Conservation (phyloP, 2,797 vertebrate species). For the Podarcis lilfordi region DNA sequence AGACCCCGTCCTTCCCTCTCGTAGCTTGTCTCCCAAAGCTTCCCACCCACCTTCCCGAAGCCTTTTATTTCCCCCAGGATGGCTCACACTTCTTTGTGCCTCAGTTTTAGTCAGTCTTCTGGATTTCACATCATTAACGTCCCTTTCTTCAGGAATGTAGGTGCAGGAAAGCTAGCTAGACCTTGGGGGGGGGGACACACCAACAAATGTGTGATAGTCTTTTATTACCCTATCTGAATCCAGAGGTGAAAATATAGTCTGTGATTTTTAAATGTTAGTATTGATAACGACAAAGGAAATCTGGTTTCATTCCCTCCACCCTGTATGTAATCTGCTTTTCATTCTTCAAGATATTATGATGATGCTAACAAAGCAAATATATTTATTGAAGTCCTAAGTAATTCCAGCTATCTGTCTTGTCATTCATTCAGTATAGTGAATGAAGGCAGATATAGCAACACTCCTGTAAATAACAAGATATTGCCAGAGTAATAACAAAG, state of each 20-base stretch:
- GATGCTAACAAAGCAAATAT: not conserved
- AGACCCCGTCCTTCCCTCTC: too few relatives aligned
- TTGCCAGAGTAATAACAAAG: too few relatives aligned
- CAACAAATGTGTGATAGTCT: not conserved
- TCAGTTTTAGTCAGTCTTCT: too few relatives aligned
- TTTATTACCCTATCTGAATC: not conserved
- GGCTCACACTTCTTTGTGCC: not conserved
- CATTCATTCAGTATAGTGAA: not conserved
- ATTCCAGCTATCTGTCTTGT: not conserved
- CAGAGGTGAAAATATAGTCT: not conserved
- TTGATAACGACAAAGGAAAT: not conserved
- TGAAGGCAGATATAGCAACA: too few relatives aligned
- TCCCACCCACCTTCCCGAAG: not conserved
- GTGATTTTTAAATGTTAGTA: not conserved
- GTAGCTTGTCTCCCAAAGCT: not conserved
- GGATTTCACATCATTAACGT: not conserved
- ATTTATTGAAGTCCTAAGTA: not conserved
- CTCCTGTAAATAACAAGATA: too few relatives aligned
- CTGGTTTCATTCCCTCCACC: not conserved
- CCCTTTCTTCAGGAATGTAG: not conserved
- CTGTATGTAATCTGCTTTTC: not conserved
- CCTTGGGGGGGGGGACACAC: too few relatives aligned
- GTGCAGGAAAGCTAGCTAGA: not conserved
- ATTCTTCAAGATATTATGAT: not conserved
- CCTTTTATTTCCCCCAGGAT: not conserved